Conservation (phyloP, 2,113 vertebrate species). For the Pseudolaguvia tuberculata region DNA sequence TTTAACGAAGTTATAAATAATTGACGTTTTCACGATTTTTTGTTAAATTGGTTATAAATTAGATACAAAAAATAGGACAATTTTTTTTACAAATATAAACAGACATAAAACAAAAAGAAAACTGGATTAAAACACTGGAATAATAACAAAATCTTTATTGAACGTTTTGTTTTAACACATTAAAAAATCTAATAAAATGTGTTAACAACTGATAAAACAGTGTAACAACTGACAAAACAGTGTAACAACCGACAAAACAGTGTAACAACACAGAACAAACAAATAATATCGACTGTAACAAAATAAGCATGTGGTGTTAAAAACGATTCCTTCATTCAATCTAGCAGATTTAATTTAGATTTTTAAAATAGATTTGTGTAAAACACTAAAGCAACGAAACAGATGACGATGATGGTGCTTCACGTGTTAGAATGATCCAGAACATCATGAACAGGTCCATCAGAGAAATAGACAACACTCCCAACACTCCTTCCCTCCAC, state of each 20-base stretch:
- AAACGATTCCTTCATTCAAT: not conserved
- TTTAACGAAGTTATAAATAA: too few species aligned
- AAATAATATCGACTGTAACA: not conserved
- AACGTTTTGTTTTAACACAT: not conserved
- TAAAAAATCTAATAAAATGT: not conserved
- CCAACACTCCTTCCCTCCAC: too few species aligned
- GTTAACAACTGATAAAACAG: not conserved
- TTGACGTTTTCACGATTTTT: too few species aligned
- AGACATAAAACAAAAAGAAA: not conserved
- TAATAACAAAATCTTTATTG: conserved; percentile 14
- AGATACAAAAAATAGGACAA: too few species aligned
- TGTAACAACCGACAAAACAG: not conserved
- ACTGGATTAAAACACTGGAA: not conserved
- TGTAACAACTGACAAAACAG: not conserved
- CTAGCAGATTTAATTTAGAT: not conserved
- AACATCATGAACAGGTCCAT: not conserved
- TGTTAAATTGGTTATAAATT: too few species aligned
- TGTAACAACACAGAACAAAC: not conserved
- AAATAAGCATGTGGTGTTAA: not conserved
- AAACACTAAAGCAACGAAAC: not conserved
- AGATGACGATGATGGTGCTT: not conserved
- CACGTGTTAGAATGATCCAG: not conserved
- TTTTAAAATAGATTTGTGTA: conserved; percentile 7
- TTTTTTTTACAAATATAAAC: not conserved
- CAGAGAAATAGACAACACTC: too few species aligned